Base-by-base conservation (phyloP, 1,140 invertebrate genomes). In the Drosophila micromelanica region DNA sequence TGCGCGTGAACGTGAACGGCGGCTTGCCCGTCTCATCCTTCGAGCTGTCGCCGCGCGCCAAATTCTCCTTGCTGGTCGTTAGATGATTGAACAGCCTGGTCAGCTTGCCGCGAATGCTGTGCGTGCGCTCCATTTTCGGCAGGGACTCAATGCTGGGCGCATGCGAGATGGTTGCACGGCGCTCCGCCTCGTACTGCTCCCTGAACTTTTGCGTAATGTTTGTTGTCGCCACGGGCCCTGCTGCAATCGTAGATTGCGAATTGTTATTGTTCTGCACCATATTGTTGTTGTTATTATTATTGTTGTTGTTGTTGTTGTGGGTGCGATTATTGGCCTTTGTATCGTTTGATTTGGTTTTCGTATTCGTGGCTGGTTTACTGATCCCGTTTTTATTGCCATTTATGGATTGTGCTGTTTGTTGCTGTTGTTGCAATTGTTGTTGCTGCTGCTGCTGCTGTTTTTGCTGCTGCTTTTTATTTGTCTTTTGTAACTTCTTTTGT, bases 91-190 rank as follows among this genome's bases (percentile, higher is more conserved):
- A 73, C 12, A 92, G 48, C 32, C 89, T 82, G 7, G 87, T 82
- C 5, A 92, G 30, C 64, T 87, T 92, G 17, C 77, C 77, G 8
- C 84, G 84, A 17, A 92, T 90, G 73, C 91, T 92, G 17, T 89
- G 87, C 27, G 91, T 89, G 5, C 91, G 78, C 60, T 91, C 91
- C 55, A 92, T 87, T 75, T 90, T 92, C 13, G 81, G 74, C 3
- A 79, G 49, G 37, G 51, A 70, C 11, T 89, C 82, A 15, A 73
- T 69, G 6, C 70, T 67, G 0, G 71, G 51, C 6, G 49, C 37
- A 35, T 43, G 9, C 7, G 37, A 8, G 40, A 42, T 56, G 8
- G 42, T 64, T 35, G 68, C 63, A 32, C 57, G 56, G 11, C 46
- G 63, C 59, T 89, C 85, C 8, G 57, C 63, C 20, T 75, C 51